Percentiles rank a stretch among this genome's conserved stretches.
Evolutionary conservation across 2,113 vertebrate genomes (phyloP).

Genomic region (Dryoscopus gambensis): DNA sequence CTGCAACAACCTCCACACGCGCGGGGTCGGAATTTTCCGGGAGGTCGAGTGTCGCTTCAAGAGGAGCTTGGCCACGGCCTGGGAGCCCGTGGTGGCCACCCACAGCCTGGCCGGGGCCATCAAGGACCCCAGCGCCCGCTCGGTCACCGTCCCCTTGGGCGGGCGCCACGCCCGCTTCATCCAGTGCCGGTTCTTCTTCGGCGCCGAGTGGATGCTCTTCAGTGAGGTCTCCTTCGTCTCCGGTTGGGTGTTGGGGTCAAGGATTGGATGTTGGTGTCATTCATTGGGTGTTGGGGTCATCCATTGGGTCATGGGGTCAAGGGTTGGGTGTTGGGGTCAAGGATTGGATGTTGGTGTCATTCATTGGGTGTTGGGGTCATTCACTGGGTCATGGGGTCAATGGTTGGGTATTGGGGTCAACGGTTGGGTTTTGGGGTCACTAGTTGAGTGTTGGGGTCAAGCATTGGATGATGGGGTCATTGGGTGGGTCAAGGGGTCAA

Average conservation of each 20-base stretch:
- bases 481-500: no score
- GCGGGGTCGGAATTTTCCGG: constrained; percentile 84
- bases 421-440: no score
- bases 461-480: no score
- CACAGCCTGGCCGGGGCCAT: constrained; percentile 75
- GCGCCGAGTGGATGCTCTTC: constrained; percentile 88
- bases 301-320: background rate
- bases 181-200: constrained; percentile 86
- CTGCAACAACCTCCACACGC: constrained; percentile 89
- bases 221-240: constrained; percentile 89
- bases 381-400: no score
- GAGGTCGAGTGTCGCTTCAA: constrained; percentile 86
- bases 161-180: constrained; percentile 78
- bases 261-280: background rate
- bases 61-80: constrained; percentile 74
- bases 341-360: no score
- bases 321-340: background rate
- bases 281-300: background rate
- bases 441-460: no score
- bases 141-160: constrained; percentile 76
- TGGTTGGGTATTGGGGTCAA: no score
- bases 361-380: background rate
- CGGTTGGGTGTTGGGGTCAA: constrained; percentile 48
- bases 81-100: constrained; percentile 74
- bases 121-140: constrained; percentile 83